These are phyloP conservation scores for Lypha dubia DNA, from an alignment of 2,888 invertebrate genomes.

Conservation along the genomic window DNA sequence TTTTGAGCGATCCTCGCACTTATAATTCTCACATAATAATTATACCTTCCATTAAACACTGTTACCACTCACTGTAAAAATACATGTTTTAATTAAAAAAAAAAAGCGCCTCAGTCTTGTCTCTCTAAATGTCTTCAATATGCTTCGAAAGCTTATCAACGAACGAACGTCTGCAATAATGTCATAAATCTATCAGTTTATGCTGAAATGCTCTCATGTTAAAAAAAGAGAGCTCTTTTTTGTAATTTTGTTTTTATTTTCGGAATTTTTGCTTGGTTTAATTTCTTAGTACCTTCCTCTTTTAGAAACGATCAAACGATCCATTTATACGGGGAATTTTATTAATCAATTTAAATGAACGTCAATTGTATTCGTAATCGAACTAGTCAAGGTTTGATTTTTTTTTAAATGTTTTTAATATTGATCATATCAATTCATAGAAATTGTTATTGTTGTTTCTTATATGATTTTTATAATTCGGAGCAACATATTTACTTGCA, in stretches of 20 bases:
- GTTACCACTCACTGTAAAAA: background rate
- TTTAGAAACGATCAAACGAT: slow-evolving; percentile 1
- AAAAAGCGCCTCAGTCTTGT: background rate
- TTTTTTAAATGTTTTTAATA: background rate
- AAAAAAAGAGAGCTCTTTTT: slow-evolving; percentile 38
- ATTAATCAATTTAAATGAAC: background rate
- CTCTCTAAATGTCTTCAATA: background rate
- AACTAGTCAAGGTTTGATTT: background rate
- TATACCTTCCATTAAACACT: background rate
- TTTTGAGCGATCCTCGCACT: background rate
- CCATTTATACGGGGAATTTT: background rate
- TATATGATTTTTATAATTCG: too few species aligned
- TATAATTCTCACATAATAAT: background rate
- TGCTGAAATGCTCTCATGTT: slow-evolving; percentile 9
- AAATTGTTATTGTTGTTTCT: background rate
- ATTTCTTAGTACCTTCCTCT: slow-evolving; percentile 29
- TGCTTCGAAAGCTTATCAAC: background rate
- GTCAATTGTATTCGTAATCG: background rate
- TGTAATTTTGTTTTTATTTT: slow-evolving; percentile 14
- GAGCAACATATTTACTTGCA: too few species aligned
- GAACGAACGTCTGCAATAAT: background rate
- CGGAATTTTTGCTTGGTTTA: background rate
- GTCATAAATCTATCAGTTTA: slow-evolving; percentile 20
- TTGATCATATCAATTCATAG: background rate
- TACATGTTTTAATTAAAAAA: background rate